Evolutionary conservation across 2,797 vertebrate species (phyloP).

Genomic region (Lemur catta): DNA sequence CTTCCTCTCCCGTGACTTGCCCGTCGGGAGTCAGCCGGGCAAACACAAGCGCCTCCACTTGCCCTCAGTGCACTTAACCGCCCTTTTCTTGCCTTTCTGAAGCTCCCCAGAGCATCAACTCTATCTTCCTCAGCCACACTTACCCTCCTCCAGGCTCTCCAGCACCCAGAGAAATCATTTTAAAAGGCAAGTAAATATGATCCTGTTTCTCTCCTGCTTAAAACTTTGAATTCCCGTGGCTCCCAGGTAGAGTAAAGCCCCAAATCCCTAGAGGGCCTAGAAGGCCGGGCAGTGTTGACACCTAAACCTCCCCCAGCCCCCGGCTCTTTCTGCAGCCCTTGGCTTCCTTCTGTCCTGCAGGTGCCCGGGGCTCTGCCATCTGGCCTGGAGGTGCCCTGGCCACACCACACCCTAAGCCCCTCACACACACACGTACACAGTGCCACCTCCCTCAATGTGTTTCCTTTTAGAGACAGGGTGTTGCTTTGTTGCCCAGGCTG

Average conservation of each 20-base stretch:
- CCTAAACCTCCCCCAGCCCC: too few species aligned
- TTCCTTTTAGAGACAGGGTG: background rate
- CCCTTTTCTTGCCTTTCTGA: background rate
- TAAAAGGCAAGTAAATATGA: background rate
- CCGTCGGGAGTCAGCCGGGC: background rate
- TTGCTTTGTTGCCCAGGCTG: background rate
- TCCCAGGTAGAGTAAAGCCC: background rate
- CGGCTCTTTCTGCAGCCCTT: fast-evolving
- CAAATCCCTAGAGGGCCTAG: background rate
- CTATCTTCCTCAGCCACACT: background rate
- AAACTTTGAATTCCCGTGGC: background rate
- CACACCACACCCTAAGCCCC: too few species aligned
- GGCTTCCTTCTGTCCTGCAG: background rate
- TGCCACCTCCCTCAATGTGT: background rate
- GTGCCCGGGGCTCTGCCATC: background rate
- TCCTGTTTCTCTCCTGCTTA: background rate
- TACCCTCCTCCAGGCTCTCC: background rate
- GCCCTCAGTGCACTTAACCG: background rate
- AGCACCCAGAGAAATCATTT: background rate
- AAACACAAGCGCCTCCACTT: background rate
- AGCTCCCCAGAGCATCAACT: background rate
- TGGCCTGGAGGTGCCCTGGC: background rate
- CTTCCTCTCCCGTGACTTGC: background rate
- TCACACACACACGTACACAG: background rate
- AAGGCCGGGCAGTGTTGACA: background rate